These are phyloP conservation scores for Galeopterus variegatus DNA, from an alignment of 2,113 vertebrate genomes.

Conservation along the genomic window DNA sequence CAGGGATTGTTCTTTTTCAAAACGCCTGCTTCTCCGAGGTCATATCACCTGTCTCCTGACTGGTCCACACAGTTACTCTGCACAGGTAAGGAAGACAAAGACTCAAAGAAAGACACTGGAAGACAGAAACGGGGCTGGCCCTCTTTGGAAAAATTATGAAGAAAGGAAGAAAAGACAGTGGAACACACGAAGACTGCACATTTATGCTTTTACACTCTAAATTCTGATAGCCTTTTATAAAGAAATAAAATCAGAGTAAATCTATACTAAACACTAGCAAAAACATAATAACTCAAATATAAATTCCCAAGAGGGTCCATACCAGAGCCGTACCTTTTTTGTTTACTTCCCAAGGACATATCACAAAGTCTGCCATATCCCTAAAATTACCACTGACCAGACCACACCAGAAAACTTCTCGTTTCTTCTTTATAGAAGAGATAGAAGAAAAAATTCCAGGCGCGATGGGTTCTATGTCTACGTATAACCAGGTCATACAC, in stretches of 20 bases:
- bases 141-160: neutral
- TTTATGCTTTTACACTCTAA: neutral
- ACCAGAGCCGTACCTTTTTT: neutral
- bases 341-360: neutral
- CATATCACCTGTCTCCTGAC: neutral
- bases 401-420: neutral
- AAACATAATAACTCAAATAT: neutral
- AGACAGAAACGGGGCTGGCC: neutral
- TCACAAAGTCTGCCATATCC: neutral
- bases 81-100: neutral
- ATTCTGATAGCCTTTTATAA: neutral
- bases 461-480: neutral
- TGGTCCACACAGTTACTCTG: neutral
- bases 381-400: conserved; percentile 33
- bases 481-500: neutral
- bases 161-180: neutral
- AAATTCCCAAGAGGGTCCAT: neutral
- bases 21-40: neutral
- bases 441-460: neutral
- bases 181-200: neutral
- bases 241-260: neutral
- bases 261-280: neutral
- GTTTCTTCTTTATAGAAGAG: conserved; percentile 13
- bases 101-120: neutral
- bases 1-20: neutral